Base-by-base conservation (phyloP, 2,888 invertebrate species). In the Erynnis tages region DNA sequence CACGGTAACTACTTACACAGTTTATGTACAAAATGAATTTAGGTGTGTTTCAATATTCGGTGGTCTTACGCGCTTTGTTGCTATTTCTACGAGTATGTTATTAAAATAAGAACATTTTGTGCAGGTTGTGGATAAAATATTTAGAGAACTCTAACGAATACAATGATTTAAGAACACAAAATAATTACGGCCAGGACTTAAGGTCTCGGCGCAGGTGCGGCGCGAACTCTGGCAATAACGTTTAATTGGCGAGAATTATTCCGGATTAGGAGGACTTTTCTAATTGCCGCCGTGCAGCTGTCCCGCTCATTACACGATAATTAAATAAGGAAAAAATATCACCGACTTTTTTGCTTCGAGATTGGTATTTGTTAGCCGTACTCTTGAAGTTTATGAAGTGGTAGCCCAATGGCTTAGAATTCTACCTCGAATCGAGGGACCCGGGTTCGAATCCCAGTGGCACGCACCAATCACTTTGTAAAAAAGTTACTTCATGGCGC, bases 191-290 rank as follows among this genome's bases (percentile, higher is more conserved):
- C 34, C 35, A 43, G 25, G 17, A 46, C 44, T 45, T 25, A 45
- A 38, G 57, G 66, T 64, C 63, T 60, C 56, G 67, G 37, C 69
- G 55, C 85, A 85, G 85, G 81, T 85, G 86, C 61, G 54, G 46
- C 56, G 49, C 59, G 58, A 56, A 58, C 56, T 66, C 59, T 32
- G 54, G 69, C 69, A 61, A 71, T 82, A 72, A 77, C 74, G 72
- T 79, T 79, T 82, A 84, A 84, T 81, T 80, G 78, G 72, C 65
- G 71, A 73, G 78, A 79, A 81, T 84, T 79, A 81, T 79, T 76
- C 65, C 56, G 66, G 77, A 78, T 81, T 78, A 77, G 65, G 60
- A 61, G 67, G 74, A 74, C 79, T 84, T 85, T 84, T 82, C 64
- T 82, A 81, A 84, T 83, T 84, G 78, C 73, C 61, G 60, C 48